phyloP scores from a whole-genome alignment of 2,113 vertebrate genomes.

The Regulus satrapa region DNA sequence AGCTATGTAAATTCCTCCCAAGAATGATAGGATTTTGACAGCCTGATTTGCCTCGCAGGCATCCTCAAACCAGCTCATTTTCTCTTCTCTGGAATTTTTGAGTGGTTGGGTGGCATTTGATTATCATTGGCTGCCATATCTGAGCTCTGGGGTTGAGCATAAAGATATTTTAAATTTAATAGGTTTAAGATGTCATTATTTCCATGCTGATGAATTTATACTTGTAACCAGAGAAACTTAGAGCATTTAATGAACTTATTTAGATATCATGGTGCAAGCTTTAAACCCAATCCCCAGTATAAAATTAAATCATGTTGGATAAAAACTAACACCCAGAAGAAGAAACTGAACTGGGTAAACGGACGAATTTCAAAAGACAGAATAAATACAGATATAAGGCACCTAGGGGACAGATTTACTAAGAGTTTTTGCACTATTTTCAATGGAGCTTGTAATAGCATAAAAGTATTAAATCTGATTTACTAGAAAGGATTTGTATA shows the following conservation, averaged over 20 bases:
- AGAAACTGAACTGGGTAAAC: constrained; percentile 51
- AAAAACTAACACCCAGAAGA: constrained; percentile 68
- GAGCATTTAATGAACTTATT: constrained; percentile 68
- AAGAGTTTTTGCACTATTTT: constrained; percentile 62
- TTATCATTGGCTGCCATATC: constrained; percentile 66
- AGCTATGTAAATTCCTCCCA: constrained; percentile 65
- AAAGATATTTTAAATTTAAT: constrained; percentile 71
- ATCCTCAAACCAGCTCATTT: constrained; percentile 69
- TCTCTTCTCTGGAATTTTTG: constrained; percentile 61
- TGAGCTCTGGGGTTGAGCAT: constrained; percentile 51
- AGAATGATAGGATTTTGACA: constrained; percentile 62
- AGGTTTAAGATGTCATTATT: constrained; percentile 71
- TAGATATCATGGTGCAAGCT: constrained; percentile 49
- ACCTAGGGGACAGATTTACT: constrained; percentile 62
- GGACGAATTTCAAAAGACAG: constrained; percentile 56
- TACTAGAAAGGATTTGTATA: constrained; percentile 51
- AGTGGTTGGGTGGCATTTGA: constrained; percentile 68
- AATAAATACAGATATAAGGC: constrained; percentile 66
- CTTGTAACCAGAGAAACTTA: constrained; percentile 62
- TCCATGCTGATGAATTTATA: constrained; percentile 66
- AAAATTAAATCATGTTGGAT: constrained; percentile 66
- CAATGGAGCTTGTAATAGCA: constrained; percentile 48
- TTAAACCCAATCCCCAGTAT: constrained; percentile 28
- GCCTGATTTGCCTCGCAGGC: constrained; percentile 67
- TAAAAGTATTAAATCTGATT: constrained; percentile 64